Percentiles rank a stretch among this genome's conserved stretches.
Conservation (phyloP, 2,113 vertebrate genomes). For the Glaucomys volans region DNA sequence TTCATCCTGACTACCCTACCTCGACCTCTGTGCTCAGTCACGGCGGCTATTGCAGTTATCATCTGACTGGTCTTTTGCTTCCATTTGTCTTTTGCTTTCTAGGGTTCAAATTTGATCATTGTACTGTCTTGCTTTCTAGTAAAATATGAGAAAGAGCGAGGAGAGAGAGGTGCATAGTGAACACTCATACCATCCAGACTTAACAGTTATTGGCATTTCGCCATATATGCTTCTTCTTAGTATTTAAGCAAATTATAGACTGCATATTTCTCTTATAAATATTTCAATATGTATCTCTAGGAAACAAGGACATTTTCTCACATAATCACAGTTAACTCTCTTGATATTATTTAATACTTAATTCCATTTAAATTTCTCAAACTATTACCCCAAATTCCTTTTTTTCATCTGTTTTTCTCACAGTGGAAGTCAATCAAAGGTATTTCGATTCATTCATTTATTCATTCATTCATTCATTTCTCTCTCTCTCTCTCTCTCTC, state of each 20-base stretch:
- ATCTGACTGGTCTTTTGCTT: not conserved
- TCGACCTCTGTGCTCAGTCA: not conserved
- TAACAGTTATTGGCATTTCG: constrained; percentile 17
- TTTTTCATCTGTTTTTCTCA: constrained; percentile 20
- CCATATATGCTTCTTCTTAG: constrained; percentile 14
- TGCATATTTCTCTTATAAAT: constrained; percentile 33
- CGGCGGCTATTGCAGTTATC: not conserved
- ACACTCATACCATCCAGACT: not conserved
- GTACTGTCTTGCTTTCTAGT: constrained; percentile 28
- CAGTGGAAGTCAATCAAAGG: not conserved
- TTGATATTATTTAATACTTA: constrained; percentile 19
- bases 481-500: too few species aligned
- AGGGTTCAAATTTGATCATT: not conserved
- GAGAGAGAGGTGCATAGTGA: not conserved
- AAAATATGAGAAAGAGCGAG: not conserved
- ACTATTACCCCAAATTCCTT: not conserved
- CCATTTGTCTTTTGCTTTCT: not conserved
- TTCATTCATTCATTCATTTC: too few species aligned
- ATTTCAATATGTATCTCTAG: constrained; percentile 41
- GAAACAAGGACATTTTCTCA: not conserved
- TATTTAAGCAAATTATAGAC: constrained; percentile 49
- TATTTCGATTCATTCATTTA: not conserved
- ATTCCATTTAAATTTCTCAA: constrained; percentile 43
- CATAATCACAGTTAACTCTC: not conserved
- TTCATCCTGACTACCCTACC: too few species aligned